Evolutionary conservation across 2,797 vertebrate species (phyloP).

Genomic region (Rallus crepitans): DNA sequence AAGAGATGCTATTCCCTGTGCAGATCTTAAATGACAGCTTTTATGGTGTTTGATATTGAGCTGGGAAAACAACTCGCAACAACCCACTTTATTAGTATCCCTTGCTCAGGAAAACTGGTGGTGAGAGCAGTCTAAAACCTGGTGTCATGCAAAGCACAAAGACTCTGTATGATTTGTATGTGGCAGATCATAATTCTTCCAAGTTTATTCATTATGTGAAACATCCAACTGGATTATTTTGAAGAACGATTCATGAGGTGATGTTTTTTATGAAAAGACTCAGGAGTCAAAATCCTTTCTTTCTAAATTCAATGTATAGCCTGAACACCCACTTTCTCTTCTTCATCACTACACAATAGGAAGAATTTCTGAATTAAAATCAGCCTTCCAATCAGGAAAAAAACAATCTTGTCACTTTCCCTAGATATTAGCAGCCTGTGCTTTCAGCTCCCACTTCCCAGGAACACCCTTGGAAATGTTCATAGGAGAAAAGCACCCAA

Average conservation of each 20-base stretch:
- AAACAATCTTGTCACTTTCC: not conserved
- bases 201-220: not conserved
- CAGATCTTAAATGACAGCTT: slow-evolving; percentile 34
- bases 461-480: not conserved
- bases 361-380: not conserved
- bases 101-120: not conserved
- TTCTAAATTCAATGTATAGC: not conserved
- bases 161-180: not conserved
- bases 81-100: not conserved
- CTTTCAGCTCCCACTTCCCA: not conserved
- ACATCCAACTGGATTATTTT: not conserved
- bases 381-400: not conserved
- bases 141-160: not conserved
- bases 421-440: not conserved
- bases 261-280: not conserved
- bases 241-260: not conserved
- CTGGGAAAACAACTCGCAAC: not conserved
- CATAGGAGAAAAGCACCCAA: not conserved
- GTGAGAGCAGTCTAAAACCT: not conserved
- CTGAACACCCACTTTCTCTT: not conserved
- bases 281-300: not conserved
- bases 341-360: not conserved
- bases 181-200: not conserved
- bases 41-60: slow-evolving; percentile 20
- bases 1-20: slow-evolving; percentile 11